Conservation (phyloP, 1,140 invertebrate species). For the Trachymyrmex cornetzi region DNA sequence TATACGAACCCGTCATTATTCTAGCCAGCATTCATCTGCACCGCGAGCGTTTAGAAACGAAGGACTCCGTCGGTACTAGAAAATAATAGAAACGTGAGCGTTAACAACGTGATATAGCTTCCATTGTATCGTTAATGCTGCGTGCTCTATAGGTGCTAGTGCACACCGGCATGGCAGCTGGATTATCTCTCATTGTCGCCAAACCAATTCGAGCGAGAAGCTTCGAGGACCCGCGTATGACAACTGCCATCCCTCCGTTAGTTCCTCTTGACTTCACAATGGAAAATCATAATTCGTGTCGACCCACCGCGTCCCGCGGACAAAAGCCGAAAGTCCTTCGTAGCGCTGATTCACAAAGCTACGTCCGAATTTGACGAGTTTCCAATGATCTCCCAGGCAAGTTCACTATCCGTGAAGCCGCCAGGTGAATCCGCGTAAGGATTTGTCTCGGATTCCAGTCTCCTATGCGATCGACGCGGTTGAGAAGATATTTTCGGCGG, state of each 20-base stretch:
- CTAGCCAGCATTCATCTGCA: not conserved
- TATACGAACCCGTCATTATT: conserved; percentile 24
- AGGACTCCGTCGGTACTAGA: not conserved
- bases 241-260: not conserved
- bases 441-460: conserved; percentile 35
- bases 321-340: conserved; percentile 35
- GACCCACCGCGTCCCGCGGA: conserved; percentile 24
- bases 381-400: conserved; percentile 39
- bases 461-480: conserved; percentile 3
- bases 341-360: conserved; percentile 38
- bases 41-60: not conserved
- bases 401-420: conserved; percentile 45
- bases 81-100: conserved; percentile 9
- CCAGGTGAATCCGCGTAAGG: conserved; percentile 59
- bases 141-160: not conserved
- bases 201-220: conserved; percentile 23
- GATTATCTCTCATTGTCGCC: conserved; percentile 38
- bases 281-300: conserved; percentile 56
- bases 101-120: not conserved
- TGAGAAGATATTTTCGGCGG: conserved; percentile 53
- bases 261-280: conserved; percentile 55
- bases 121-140: not conserved
- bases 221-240: not conserved
- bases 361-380: conserved; percentile 57
- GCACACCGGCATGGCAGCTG: not conserved